These are phyloP conservation scores for Conopomorpha cramerella DNA, from an alignment of 1,140 invertebrate species.

Conservation along the genomic window DNA sequence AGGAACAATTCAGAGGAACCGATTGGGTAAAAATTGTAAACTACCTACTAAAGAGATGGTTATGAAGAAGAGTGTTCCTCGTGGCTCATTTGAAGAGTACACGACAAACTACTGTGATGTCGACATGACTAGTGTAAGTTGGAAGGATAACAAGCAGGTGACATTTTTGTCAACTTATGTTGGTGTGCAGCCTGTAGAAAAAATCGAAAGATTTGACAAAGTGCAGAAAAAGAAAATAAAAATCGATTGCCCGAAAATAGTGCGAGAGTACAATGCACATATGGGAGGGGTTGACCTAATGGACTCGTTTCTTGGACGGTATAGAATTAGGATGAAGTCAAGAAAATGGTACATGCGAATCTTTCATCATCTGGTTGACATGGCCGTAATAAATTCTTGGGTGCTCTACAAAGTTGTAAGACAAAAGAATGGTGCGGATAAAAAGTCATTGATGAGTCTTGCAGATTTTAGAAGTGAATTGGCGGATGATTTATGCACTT, in stretches of 20 bases:
- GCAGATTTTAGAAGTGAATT: too few relatives aligned
- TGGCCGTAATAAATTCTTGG: too few relatives aligned
- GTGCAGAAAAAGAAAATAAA: conserved; percentile 6
- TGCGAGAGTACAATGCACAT: conserved; percentile 10
- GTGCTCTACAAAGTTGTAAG: too few relatives aligned
- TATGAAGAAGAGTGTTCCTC: conserved; percentile 7
- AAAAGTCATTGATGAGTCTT: too few relatives aligned
- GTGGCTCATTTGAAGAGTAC: conserved; percentile 12
- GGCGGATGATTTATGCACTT: background rate
- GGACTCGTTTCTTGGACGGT: conserved; percentile 5
- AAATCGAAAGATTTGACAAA: conserved; percentile 13
- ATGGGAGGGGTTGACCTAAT: too few relatives aligned
- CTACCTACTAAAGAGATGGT: conserved; percentile 7
- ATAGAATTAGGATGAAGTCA: conserved; percentile 6
- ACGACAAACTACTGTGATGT: conserved; percentile 10
- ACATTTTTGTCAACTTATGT: conserved; percentile 14
- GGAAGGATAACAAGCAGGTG: conserved; percentile 16
- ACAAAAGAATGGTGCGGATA: too few relatives aligned
- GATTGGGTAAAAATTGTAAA: too few relatives aligned
- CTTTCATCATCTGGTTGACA: too few relatives aligned
- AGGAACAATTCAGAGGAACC: too few relatives aligned
- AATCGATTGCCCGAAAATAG: conserved; percentile 7
- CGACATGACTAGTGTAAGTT: conserved; percentile 11
- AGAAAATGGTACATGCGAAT: conserved; percentile 8
- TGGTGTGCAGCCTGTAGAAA: conserved; percentile 11